Conservation (phyloP, 53 echinoderm and acorn worm genomes). For the Temnopleurus reevesii region DNA sequence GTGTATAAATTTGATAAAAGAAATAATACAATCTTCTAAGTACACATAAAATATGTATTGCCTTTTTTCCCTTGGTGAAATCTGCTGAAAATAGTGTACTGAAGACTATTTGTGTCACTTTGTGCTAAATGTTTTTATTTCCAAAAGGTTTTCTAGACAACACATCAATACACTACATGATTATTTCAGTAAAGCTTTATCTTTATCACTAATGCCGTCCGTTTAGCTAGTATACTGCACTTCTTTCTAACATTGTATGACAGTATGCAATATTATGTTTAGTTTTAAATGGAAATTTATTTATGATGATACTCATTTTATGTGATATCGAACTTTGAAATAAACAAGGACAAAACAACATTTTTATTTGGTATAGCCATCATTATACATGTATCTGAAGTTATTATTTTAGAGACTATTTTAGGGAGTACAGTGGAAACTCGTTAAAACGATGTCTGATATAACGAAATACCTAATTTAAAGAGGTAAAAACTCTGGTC, state of each 20-base stretch:
- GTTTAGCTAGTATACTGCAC: background rate
- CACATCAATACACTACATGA: background rate
- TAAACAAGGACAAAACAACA: background rate
- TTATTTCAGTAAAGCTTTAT: background rate
- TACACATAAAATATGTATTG: background rate
- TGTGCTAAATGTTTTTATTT: too few relatives aligned
- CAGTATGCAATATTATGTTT: background rate
- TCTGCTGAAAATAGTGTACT: too few relatives aligned
- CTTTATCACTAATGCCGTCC: background rate
- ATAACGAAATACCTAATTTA: too few relatives aligned
- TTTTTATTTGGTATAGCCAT: too few relatives aligned
- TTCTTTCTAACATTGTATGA: background rate
- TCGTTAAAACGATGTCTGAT: too few relatives aligned
- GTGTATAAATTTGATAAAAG: background rate
- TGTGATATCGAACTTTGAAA: slow-evolving; percentile 15
- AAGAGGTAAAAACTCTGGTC: too few relatives aligned
- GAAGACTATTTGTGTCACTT: too few relatives aligned
- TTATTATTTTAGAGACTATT: too few relatives aligned
- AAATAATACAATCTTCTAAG: background rate
- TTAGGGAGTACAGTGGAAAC: too few relatives aligned
- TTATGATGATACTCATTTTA: slow-evolving; percentile 12
- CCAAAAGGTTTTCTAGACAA: background rate
- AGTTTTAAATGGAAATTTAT: background rate
- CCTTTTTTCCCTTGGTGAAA: background rate
- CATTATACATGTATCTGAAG: too few relatives aligned